A percentile compares a stretch with the other conserved stretches of the same genome.
These are phyloP conservation scores for Oncorhynchus mykiss DNA, from an alignment of 2,113 vertebrate genomes.

Conservation along the genomic window DNA sequence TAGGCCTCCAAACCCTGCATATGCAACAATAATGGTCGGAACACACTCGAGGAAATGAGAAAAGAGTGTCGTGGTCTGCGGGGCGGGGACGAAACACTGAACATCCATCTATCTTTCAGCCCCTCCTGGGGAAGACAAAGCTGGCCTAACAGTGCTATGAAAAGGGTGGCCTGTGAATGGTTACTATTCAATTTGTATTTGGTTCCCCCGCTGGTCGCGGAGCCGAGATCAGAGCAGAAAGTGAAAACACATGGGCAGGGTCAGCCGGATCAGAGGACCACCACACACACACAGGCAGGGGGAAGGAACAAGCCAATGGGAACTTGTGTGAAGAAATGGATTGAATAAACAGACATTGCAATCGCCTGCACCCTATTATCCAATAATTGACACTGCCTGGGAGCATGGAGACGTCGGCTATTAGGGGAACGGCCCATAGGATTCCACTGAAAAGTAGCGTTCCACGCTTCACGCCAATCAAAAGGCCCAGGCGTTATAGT, in stretches of 20 bases:
- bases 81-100: constrained; percentile 63
- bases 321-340: constrained; percentile 96
- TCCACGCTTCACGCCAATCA: constrained; percentile 83
- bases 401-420: constrained; percentile 86
- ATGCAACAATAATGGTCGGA: constrained; percentile 14
- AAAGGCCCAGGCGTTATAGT: constrained; percentile 76
- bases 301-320: constrained; percentile 86
- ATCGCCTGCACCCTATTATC: constrained; percentile 96
- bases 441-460: constrained; percentile 79
- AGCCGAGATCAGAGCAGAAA: constrained; percentile 99
- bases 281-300: constrained; percentile 87
- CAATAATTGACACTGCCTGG: constrained; percentile 97
- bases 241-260: constrained; percentile 99
- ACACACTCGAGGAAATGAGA: background rate
- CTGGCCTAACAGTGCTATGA: constrained; percentile 88
- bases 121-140: constrained; percentile 86
- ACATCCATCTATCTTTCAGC: constrained; percentile 82
- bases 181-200: constrained; percentile 99
- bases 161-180: constrained; percentile 96
- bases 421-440: constrained; percentile 71
- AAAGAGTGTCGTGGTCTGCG: constrained; percentile 2
- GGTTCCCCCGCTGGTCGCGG: constrained; percentile 98
- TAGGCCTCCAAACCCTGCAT: constrained; percentile 5
- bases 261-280: constrained; percentile 98
- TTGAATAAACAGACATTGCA: constrained; percentile 96